Conservation (phyloP, 2,888 invertebrate species). For the Andrena bucephala region DNA sequence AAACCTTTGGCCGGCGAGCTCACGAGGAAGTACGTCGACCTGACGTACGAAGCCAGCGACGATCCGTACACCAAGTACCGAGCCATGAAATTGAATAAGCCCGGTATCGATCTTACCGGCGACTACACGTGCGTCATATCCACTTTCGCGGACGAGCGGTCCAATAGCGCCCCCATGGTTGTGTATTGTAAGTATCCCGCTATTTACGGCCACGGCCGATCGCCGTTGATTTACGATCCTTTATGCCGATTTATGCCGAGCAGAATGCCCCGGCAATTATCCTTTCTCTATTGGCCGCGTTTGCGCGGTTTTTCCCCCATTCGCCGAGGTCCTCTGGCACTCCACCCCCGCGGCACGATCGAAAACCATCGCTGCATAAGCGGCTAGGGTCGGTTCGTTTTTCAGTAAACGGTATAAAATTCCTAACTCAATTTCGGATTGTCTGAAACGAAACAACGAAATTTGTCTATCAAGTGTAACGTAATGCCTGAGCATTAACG, state of each 20-base stretch:
- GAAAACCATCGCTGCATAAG: not conserved
- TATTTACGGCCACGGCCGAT: constrained; percentile 8
- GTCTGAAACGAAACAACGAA: no score
- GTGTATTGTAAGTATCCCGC: constrained; percentile 86
- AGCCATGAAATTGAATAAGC: constrained; percentile 86
- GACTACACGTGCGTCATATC: constrained; percentile 87
- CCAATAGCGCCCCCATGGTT: constrained; percentile 85
- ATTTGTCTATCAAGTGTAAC: no score
- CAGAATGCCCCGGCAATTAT: constrained; percentile 21
- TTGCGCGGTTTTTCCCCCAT: not conserved
- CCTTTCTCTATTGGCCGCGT: not conserved
- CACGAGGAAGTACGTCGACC: constrained; percentile 84
- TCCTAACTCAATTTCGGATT: no score
- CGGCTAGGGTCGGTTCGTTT: no score
- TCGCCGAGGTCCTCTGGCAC: not conserved
- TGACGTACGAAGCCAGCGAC: constrained; percentile 83
- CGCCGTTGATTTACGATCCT: constrained; percentile 28
- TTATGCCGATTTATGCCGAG: constrained; percentile 22
- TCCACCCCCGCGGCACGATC: not conserved
- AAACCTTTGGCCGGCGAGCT: constrained; percentile 81
- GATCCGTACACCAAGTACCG: constrained; percentile 85
- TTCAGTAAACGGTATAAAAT: not conserved
- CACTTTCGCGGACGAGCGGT: constrained; percentile 84
- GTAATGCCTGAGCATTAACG: no score
- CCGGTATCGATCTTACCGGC: constrained; percentile 86